Evolutionary conservation across 2,797 vertebrate genomes (phyloP).

Genomic region (Australoheros facetus): DNA sequence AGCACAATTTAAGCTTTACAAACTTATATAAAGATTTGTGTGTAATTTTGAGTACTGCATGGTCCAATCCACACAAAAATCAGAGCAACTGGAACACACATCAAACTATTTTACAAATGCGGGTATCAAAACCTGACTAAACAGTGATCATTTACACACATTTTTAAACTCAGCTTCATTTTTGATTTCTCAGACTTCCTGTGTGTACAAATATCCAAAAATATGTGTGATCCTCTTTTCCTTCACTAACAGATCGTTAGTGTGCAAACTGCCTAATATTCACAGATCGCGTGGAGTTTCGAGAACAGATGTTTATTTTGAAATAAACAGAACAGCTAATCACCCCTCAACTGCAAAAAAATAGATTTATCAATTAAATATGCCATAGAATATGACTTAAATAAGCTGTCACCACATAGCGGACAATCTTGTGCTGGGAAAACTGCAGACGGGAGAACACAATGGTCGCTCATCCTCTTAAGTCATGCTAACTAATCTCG

Average conservation of each 20-base stretch:
- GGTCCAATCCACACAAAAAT: not conserved
- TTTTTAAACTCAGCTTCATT: not conserved
- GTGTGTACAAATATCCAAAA: not conserved
- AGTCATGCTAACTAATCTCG: not conserved
- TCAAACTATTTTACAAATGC: not conserved
- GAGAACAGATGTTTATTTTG: not conserved
- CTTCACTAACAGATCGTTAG: not conserved
- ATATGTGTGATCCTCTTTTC: not conserved
- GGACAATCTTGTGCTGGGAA: not conserved
- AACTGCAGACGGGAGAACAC: not conserved
- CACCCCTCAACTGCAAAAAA: not conserved
- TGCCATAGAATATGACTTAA: not conserved
- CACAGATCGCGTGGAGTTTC: not conserved
- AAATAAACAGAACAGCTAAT: not conserved
- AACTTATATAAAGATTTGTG: too few species aligned
- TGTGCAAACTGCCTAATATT: not conserved
- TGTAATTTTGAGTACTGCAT: not conserved
- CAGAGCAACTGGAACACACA: not conserved
- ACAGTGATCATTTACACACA: not conserved
- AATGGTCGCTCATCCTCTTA: not conserved
- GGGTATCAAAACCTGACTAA: not conserved
- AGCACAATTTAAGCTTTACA: not conserved
- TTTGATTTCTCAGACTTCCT: too few species aligned
- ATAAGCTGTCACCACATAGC: not conserved
- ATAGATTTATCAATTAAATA: not conserved